Evolutionary conservation across 1,140 invertebrate genomes (phyloP).

Genomic region (Matsumurasca onukii): DNA sequence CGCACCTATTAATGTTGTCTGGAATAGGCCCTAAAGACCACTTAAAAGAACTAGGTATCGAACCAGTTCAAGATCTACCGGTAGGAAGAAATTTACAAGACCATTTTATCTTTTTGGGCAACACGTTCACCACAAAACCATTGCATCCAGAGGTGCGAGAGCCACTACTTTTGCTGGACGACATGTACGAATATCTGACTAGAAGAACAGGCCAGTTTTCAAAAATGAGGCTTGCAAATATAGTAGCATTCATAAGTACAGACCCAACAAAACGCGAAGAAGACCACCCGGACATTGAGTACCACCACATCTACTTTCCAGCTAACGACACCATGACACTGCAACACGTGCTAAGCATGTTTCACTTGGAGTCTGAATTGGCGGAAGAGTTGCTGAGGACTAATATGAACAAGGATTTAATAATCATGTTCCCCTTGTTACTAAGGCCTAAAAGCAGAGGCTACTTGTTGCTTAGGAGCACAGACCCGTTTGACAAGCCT

Average conservation of each 20-base stretch:
- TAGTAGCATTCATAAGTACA: conserved; percentile 47
- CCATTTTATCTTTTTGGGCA: conserved; percentile 48
- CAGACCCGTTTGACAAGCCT: conserved; percentile 61
- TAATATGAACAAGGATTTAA: conserved; percentile 40
- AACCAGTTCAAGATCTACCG: conserved; percentile 32
- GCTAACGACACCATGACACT: conserved; percentile 24
- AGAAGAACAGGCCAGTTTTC: conserved; percentile 49
- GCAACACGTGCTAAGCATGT: conserved; percentile 14
- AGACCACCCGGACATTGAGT: conserved; percentile 47
- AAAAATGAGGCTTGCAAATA: conserved; percentile 47
- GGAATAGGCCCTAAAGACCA: conserved; percentile 53
- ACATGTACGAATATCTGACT: conserved; percentile 52
- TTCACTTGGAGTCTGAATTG: conserved; percentile 18
- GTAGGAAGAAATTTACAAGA: conserved; percentile 55
- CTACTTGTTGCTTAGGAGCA: conserved; percentile 53
- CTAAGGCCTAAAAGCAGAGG: conserved; percentile 59
- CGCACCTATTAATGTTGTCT: conserved; percentile 53
- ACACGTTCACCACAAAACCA: conserved; percentile 26
- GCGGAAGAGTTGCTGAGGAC: background rate
- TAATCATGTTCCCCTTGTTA: conserved; percentile 47
- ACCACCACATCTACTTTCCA: conserved; percentile 25
- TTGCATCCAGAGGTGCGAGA: background rate
- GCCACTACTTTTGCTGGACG: conserved; percentile 46
- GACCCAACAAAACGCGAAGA: conserved; percentile 45
- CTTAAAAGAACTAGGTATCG: conserved; percentile 44